Evolutionary conservation across 2,888 invertebrate genomes (phyloP).

Genomic region (Standfussiana lucernea): DNA sequence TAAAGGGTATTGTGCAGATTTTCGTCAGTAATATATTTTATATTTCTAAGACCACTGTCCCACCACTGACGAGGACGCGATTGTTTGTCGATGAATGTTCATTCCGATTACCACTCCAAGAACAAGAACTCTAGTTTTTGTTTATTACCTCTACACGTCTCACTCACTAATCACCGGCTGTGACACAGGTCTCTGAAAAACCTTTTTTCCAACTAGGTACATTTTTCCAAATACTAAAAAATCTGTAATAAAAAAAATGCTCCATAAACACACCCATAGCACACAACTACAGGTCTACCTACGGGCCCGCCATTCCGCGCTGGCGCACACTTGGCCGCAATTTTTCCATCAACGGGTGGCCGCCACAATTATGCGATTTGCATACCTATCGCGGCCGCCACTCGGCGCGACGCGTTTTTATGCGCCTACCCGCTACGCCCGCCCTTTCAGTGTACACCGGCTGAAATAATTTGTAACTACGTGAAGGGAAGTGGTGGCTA

Average conservation of each 20-base stretch:
- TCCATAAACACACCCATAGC: conserved; percentile 16
- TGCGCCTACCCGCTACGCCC: conserved; percentile 64
- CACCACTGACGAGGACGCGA: background rate
- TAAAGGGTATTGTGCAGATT: background rate
- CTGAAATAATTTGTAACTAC: conserved; percentile 63
- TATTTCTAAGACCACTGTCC: background rate
- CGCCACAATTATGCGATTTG: conserved; percentile 82
- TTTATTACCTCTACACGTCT: background rate
- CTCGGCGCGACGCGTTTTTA: conserved; percentile 62
- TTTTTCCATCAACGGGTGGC: conserved; percentile 66
- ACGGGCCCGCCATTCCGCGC: conserved; percentile 58
- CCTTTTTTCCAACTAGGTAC: background rate
- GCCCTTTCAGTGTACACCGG: conserved; percentile 65
- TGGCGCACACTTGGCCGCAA: conserved; percentile 64
- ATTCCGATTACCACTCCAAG: background rate
- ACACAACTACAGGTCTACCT: conserved; percentile 23
- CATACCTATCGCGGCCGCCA: conserved; percentile 77
- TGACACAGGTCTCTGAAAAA: background rate
- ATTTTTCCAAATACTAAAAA: background rate
- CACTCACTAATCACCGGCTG: background rate
- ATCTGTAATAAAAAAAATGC: background rate
- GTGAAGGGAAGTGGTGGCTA: conserved; percentile 46
- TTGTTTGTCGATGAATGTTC: background rate
- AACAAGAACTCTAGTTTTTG: background rate
- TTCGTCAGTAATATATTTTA: background rate